phyloP scores from a whole-genome alignment of 2,888 invertebrate species.

The Eristalinus aeneus region DNA sequence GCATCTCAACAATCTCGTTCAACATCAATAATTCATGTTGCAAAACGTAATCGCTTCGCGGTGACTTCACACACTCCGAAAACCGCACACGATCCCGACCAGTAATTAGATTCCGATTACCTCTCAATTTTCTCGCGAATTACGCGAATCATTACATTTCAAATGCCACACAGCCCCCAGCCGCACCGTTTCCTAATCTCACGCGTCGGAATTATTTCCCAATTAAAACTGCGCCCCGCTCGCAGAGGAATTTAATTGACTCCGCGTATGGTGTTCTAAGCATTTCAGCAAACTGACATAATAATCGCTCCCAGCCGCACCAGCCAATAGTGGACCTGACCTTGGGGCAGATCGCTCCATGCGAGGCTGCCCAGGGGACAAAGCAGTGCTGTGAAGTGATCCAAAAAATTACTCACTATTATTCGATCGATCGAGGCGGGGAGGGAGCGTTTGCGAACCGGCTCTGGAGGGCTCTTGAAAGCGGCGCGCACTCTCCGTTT shows the following conservation, averaged over 20 bases:
- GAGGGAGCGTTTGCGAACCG: neutral
- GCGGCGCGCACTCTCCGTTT: slow-evolving; percentile 10
- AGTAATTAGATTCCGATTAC: neutral
- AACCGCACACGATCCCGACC: neutral
- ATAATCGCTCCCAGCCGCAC: neutral
- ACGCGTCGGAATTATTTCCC: neutral
- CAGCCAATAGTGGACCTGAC: neutral
- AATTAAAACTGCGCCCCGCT: neutral
- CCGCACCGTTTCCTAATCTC: neutral
- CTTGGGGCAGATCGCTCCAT: neutral
- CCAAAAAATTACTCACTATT: neutral
- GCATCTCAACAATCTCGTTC: neutral
- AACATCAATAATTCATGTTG: neutral
- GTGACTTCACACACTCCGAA: neutral
- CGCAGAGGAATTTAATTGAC: neutral
- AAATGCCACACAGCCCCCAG: neutral
- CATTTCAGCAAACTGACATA: neutral
- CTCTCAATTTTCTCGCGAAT: neutral
- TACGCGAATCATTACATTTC: neutral
- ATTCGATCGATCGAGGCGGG: neutral
- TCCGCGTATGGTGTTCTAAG: neutral
- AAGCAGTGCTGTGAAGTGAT: neutral
- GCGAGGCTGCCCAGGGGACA: neutral
- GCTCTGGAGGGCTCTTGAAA: neutral
- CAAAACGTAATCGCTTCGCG: neutral